Evolutionary conservation across 2,797 vertebrate genomes (phyloP).

Genomic region (Alcedo quadribrachys): DNA sequence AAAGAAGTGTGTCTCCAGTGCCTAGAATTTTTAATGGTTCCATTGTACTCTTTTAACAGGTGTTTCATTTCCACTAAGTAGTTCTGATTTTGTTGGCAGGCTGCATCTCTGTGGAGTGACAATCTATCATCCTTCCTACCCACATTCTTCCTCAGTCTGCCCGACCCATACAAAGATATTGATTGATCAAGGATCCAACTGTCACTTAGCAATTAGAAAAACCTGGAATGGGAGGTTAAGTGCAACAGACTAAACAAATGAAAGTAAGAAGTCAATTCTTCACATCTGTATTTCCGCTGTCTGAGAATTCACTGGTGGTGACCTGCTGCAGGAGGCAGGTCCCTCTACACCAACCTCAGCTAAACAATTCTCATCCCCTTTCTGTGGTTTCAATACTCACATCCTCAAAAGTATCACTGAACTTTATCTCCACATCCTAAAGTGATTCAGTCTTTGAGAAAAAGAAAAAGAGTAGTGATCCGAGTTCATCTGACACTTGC

Average conservation of each 20-base stretch:
- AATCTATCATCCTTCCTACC: background rate
- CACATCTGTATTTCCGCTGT: background rate
- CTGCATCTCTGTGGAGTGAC: background rate
- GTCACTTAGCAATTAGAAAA: background rate
- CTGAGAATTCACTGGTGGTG: background rate
- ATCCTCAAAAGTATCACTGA: constrained; percentile 70
- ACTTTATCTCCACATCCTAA: constrained; percentile 71
- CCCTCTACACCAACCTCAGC: background rate
- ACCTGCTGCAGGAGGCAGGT: background rate
- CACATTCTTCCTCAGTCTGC: background rate
- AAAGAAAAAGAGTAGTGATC: constrained; percentile 53
- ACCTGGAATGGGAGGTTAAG: background rate
- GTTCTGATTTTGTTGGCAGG: background rate
- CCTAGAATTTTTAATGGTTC: background rate
- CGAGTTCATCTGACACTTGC: constrained; percentile 41
- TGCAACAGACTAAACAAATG: background rate
- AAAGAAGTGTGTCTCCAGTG: background rate
- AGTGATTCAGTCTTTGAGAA: constrained; percentile 71
- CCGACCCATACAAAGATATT: background rate
- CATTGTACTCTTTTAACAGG: constrained; percentile 49
- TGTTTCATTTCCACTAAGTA: background rate
- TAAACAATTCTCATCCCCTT: constrained; percentile 18
- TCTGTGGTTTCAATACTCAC: constrained; percentile 66
- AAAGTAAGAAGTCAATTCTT: background rate
- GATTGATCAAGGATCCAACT: background rate